phyloP scores from a whole-genome alignment of 2,113 vertebrate species.

The Tiliqua scincoides region DNA sequence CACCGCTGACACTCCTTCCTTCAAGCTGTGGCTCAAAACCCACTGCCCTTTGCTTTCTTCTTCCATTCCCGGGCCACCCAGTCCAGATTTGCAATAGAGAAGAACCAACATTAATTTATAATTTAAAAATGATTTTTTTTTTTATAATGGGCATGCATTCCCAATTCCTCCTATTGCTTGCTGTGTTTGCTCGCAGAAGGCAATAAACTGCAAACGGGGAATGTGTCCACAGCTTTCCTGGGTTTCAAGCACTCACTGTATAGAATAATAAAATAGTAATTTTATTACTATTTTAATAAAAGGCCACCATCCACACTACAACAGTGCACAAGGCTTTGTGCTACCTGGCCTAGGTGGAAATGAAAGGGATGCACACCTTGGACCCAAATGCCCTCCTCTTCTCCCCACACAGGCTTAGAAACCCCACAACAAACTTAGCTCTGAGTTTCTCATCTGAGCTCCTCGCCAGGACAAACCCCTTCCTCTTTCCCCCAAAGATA shows the following conservation, averaged over 20 bases:
- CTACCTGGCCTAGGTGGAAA: not conserved
- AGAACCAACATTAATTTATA: not conserved
- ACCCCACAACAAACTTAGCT: not conserved
- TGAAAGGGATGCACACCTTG: not conserved
- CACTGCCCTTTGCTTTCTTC: not conserved
- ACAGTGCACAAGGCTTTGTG: not conserved
- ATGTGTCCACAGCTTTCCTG: not conserved
- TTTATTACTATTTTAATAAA: not conserved
- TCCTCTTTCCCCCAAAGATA: fast-evolving
- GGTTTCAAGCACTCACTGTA: not conserved
- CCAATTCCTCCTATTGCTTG: not conserved
- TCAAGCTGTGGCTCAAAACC: not conserved
- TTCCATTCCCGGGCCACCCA: not conserved
- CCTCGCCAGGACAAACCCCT: too few species aligned
- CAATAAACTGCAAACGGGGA: not conserved
- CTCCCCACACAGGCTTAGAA: not conserved
- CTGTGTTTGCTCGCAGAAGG: not conserved
- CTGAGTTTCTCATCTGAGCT: not conserved
- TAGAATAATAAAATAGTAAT: too few species aligned
- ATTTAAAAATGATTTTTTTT: too few species aligned
- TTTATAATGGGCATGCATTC: not conserved
- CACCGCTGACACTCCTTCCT: not conserved
- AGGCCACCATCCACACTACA: not conserved
- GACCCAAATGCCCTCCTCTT: not conserved
- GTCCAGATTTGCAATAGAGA: not conserved